Percentiles rank a stretch among this genome's conserved stretches.
Conservation (phyloP, 1,140 invertebrate genomes). For the Physella acuta region DNA sequence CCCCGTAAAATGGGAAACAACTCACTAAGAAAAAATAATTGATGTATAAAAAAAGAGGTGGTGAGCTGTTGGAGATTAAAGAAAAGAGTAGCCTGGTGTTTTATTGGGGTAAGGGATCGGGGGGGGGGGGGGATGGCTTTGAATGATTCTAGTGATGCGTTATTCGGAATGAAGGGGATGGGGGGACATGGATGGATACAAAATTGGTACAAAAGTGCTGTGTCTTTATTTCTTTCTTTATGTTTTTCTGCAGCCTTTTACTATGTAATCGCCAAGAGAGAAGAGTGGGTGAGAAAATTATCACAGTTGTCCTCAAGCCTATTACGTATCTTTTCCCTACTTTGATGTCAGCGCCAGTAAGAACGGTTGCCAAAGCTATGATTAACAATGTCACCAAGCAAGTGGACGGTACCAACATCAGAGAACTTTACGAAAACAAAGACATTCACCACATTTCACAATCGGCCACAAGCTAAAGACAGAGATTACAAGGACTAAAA, state of each 20-base stretch:
- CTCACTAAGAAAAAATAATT: background rate
- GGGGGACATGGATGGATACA: no score
- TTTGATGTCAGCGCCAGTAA: slow-evolving; percentile 46
- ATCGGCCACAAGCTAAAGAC: no score
- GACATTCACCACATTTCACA: slow-evolving; percentile 51
- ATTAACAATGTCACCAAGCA: slow-evolving; percentile 40
- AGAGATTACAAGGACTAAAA: no score
- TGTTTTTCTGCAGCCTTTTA: slow-evolving; percentile 36
- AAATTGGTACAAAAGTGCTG: no score
- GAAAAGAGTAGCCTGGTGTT: background rate
- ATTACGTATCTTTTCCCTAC: slow-evolving; percentile 47
- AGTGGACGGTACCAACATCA: slow-evolving; percentile 25
- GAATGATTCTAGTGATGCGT: background rate
- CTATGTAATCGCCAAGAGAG: slow-evolving; percentile 47
- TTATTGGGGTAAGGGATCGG: background rate
- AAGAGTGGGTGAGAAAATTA: slow-evolving; percentile 43
- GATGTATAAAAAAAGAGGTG: background rate
- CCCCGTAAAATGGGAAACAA: no score
- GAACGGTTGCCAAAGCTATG: slow-evolving; percentile 48
- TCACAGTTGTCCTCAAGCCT: slow-evolving; percentile 44
- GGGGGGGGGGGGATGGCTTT: background rate
- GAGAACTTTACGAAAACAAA: slow-evolving; percentile 50
- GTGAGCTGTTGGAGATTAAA: background rate
- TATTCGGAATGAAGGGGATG: no score
- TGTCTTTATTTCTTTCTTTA: slow-evolving; percentile 22